Evolutionary conservation across 2,888 invertebrate genomes (phyloP).

Genomic region (Eupeodes latifasciatus): DNA sequence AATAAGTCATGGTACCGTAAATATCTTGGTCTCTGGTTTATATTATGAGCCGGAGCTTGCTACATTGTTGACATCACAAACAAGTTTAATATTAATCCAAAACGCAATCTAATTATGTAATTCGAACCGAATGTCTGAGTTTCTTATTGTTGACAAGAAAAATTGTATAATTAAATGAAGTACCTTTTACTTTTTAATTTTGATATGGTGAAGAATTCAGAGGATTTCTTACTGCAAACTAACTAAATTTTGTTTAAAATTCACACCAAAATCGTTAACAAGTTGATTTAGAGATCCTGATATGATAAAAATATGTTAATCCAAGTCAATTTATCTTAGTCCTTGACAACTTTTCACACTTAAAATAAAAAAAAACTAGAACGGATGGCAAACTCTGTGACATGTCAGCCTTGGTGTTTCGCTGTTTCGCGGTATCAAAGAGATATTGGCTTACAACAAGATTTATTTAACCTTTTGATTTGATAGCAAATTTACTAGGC

Average conservation of each 20-base stretch:
- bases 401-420: conserved; percentile 10
- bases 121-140: neutral
- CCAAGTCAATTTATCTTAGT: neutral
- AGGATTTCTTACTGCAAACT: neutral
- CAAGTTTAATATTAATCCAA: conserved; percentile 10
- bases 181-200: conserved; percentile 45
- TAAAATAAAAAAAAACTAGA: conserved; percentile 1
- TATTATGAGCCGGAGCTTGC: neutral
- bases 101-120: conserved; percentile 39
- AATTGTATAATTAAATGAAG: conserved; percentile 43
- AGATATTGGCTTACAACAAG: neutral
- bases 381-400: conserved; percentile 9
- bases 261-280: no score
- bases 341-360: conserved; percentile 16
- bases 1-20: conserved; percentile 42
- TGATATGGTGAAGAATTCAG: neutral
- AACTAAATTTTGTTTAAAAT: no score
- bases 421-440: neutral
- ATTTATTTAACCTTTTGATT: conserved; percentile 30
- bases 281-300: no score
- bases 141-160: conserved; percentile 43
- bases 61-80: conserved; percentile 21
- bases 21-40: conserved; percentile 8
- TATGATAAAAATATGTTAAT: neutral
- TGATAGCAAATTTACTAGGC: neutral